Percentiles rank a stretch among this genome's conserved stretches.
These are phyloP conservation scores for Telenomus remus DNA, from an alignment of 1,140 invertebrate genomes.

Conservation along the genomic window DNA sequence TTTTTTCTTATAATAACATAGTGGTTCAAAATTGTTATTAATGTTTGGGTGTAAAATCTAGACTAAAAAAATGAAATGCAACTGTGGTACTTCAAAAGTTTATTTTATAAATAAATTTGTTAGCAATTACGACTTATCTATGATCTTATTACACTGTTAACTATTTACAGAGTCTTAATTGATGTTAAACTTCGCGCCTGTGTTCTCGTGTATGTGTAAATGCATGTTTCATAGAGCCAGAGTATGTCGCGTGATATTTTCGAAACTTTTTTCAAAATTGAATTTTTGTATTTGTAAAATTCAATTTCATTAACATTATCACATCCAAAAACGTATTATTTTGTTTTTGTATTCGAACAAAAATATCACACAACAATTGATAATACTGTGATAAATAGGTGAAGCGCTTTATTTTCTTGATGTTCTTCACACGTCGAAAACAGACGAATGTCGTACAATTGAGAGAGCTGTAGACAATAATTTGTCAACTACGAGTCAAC, in stretches of 20 bases:
- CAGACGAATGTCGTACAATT: constrained; percentile 14
- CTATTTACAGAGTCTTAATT: constrained; percentile 71
- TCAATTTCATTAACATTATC: no score
- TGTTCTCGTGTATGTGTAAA: constrained; percentile 38
- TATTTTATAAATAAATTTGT: constrained; percentile 74
- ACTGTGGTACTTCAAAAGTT: constrained; percentile 67
- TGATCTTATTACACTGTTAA: constrained; percentile 58
- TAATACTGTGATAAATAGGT: constrained; percentile 75
- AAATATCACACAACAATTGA: constrained; percentile 45
- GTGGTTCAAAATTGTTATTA: no score
- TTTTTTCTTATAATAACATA: no score
- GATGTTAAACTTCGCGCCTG: constrained; percentile 54
- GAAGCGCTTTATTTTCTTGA: constrained; percentile 65
- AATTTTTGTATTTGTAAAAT: no score
- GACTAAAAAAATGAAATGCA: no score
- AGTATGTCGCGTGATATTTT: constrained; percentile 18
- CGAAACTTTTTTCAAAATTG: no score
- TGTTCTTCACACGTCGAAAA: constrained; percentile 31
- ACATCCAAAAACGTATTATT: no score
- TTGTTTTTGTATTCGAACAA: no score
- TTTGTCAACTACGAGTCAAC: no score
- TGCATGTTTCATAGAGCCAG: constrained; percentile 24
- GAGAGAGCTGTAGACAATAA: no score
- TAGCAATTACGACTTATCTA: constrained; percentile 65
- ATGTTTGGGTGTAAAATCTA: no score